Evolutionary conservation across 2,888 invertebrate species (phyloP).

Genomic region (Catocala fraxini): DNA sequence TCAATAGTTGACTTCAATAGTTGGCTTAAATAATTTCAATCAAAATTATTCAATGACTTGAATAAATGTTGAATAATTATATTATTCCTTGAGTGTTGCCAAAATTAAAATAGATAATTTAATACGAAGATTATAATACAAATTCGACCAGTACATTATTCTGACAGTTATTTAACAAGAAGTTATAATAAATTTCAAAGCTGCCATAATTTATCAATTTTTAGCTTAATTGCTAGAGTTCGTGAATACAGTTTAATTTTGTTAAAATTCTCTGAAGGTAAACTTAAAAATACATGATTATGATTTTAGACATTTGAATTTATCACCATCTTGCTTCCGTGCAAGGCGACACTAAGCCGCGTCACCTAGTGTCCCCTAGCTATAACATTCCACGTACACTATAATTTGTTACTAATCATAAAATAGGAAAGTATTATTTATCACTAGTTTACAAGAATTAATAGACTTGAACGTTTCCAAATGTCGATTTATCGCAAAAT

Average conservation of each 20-base stretch:
- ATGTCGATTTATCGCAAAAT: slow-evolving; percentile 25
- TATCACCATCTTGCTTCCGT: slow-evolving; percentile 33
- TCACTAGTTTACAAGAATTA: slow-evolving; percentile 48
- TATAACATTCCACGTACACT: slow-evolving; percentile 22
- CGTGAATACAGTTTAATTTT: not conserved
- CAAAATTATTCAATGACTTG: too few relatives aligned
- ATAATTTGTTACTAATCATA: slow-evolving; percentile 44
- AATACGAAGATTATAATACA: too few relatives aligned
- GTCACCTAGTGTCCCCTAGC: slow-evolving; percentile 13
- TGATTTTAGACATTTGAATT: slow-evolving; percentile 27
- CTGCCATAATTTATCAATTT: not conserved
- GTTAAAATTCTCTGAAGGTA: not conserved
- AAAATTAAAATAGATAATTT: too few relatives aligned
- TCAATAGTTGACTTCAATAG: too few relatives aligned
- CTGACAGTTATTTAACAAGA: too few relatives aligned
- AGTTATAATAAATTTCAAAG: not conserved
- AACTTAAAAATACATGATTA: slow-evolving; percentile 7
- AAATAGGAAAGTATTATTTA: slow-evolving; percentile 48
- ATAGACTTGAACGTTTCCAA: slow-evolving; percentile 36
- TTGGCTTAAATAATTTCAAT: too few relatives aligned
- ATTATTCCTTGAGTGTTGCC: too few relatives aligned
- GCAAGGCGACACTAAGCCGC: slow-evolving; percentile 19
- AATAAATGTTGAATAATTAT: too few relatives aligned
- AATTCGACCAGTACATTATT: too few relatives aligned
- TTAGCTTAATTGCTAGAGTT: not conserved